Base-by-base conservation (phyloP, 2,113 vertebrate species). In the Cynocephalus volans region DNA sequence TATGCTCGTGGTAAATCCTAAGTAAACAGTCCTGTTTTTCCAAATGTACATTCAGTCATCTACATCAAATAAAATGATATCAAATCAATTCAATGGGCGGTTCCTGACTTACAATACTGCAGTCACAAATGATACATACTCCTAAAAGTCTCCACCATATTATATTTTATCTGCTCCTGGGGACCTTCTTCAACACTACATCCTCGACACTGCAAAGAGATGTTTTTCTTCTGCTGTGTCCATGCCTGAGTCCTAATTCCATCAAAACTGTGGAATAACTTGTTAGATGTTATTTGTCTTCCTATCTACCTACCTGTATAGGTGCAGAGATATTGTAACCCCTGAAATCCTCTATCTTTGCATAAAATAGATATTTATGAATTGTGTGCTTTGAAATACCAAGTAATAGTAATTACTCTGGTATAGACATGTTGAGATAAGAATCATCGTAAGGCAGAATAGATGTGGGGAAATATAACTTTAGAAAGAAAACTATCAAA, bases 401-500 rank as follows among this genome's bases (percentile, higher is more conserved):
- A 60, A 60, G 4, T 77, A 70, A 60, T 70, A 92, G 21, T 72
- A 73, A 73, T 72, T 56, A 31, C 52, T 91, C 5, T 86, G 14
- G 19, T 82, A 80, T 17, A 79, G 50, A 48, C 31, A 58, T 50
- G 8, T 56, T 85, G 50, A 82, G 15, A 62, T 88, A 85, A 52
- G 70, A 96, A 81, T 58, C 9, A 72, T 58, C 28, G 17, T 26
- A 89, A 91, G n/a, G 24, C 45, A 77, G 12, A 62, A 4, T 62
- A 88, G 73, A 97, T 67, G 12, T 73, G 56, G 50, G 62, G 19
- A 87, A 90, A 73, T 54, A 58, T 26, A 36, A 65, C 1, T 48
- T 95, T 31, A 92, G 41, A 89, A 92, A 72, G 62, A 96, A 94
- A 88, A 64, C 56, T 33, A 2, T 90, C 52, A 64, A 95, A 64